These are phyloP conservation scores for Stenodema calcarata DNA, from an alignment of 2,888 invertebrate genomes.

Conservation along the genomic window DNA sequence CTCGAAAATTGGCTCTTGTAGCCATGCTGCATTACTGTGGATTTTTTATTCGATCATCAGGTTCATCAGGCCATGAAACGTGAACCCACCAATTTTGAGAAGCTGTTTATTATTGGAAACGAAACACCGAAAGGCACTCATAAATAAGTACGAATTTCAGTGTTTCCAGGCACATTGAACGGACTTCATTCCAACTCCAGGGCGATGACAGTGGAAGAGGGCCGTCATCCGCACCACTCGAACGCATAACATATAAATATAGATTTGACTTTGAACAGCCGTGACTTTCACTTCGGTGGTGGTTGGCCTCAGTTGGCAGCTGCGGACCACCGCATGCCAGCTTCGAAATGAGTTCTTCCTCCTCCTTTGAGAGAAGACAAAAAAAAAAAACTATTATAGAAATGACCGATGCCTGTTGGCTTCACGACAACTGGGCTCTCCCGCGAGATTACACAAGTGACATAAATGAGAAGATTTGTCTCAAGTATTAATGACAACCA, in stretches of 20 bases:
- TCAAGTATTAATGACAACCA: background rate
- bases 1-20: no score
- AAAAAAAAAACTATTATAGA: conserved; percentile 4
- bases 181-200: background rate
- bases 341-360: conserved; percentile 9
- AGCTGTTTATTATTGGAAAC: no score
- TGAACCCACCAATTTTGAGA: no score
- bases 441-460: background rate
- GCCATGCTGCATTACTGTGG: no score
- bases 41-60: no score
- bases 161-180: no score
- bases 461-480: background rate
- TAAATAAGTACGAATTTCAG: no score
- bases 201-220: background rate
- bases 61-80: no score
- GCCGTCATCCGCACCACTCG: background rate
- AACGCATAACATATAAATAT: conserved; percentile 14
- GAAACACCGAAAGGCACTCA: no score
- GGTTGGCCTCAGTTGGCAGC: conserved; percentile 28
- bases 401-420: conserved; percentile 25
- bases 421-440: conserved; percentile 1
- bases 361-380: no score
- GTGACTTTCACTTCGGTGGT: conserved; percentile 43
- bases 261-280: conserved; percentile 43
- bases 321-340: conserved; percentile 12